Evolutionary conservation across 1,140 invertebrate genomes (phyloP).

Genomic region (Cyclargus thomasi): DNA sequence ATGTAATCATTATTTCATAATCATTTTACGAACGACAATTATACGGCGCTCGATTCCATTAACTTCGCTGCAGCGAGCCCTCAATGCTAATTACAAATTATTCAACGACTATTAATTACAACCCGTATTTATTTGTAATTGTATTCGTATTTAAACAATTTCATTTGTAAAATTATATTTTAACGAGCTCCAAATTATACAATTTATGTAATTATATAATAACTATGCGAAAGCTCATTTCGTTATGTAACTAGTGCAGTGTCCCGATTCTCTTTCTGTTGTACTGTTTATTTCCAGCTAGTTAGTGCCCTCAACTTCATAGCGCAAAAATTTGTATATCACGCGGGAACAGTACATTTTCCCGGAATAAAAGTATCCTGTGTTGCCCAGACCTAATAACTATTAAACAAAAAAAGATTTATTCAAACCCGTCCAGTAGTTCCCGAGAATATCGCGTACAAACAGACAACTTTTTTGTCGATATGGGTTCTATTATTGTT

Average conservation of each 20-base stretch:
- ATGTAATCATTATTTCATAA: background rate
- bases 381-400: no score
- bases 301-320: no score
- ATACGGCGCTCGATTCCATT: background rate
- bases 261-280: background rate
- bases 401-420: no score
- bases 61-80: background rate
- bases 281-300: no score
- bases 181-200: background rate
- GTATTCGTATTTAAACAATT: background rate
- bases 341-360: no score
- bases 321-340: no score
- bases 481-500: no score
- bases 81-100: background rate
- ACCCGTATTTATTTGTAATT: constrained; percentile 1
- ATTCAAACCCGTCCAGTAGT: no score
- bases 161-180: constrained; percentile 4
- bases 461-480: no score
- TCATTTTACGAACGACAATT: background rate
- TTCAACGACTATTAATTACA: background rate
- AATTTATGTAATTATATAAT: background rate
- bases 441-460: no score
- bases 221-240: background rate
- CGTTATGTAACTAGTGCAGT: background rate
- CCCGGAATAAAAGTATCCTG: no score